Percentiles rank a stretch among this genome's conserved stretches.
These are phyloP conservation scores for Alfaro cultratus DNA, from an alignment of 2,797 vertebrate species.

Conservation along the genomic window DNA sequence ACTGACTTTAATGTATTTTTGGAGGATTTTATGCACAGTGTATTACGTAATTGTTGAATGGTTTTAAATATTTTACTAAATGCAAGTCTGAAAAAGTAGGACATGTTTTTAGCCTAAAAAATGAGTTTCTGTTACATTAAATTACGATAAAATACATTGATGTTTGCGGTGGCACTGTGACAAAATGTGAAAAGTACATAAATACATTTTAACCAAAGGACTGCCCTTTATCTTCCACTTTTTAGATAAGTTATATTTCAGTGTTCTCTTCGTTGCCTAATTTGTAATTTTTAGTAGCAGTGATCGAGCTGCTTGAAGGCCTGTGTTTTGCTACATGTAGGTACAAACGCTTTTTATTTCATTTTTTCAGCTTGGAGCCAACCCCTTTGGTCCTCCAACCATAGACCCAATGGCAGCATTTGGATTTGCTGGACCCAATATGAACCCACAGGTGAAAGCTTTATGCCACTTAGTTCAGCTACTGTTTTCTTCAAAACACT, in stretches of 20 bases:
- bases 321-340: neutral
- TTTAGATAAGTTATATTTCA: neutral
- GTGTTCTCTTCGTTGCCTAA: neutral
- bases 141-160: neutral
- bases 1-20: neutral
- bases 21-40: neutral
- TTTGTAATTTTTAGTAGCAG: neutral
- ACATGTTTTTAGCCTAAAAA: no score
- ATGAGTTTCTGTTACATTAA: neutral
- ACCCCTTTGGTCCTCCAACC: slow-evolving; percentile 89
- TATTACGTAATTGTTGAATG: neutral
- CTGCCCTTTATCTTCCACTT: neutral
- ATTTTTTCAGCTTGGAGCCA: slow-evolving; percentile 87
- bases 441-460: slow-evolving; percentile 89
- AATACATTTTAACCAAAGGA: neutral
- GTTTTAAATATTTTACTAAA: neutral
- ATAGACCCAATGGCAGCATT: slow-evolving; percentile 95
- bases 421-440: slow-evolving; percentile 90
- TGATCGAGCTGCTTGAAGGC: neutral
- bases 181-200: neutral
- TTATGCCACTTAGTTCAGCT: neutral
- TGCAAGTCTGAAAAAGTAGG: neutral
- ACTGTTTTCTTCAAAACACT: neutral
- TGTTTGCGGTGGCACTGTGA: neutral
- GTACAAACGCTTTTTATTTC: neutral